Base-by-base conservation (phyloP, 2,888 invertebrate species). In the Andricus quercusramuli region DNA sequence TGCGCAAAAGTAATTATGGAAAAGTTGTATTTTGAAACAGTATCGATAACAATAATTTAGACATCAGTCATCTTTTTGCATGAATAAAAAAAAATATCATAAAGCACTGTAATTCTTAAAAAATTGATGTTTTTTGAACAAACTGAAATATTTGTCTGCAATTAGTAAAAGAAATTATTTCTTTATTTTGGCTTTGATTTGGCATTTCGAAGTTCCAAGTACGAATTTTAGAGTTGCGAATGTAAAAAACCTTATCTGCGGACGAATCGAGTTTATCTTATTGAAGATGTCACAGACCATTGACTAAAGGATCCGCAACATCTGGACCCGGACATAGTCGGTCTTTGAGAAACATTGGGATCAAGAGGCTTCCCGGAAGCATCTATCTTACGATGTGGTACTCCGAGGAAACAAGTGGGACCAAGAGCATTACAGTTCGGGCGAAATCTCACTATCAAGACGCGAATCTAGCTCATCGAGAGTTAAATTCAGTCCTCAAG, bases 291-390 rank as follows among this genome's bases (percentile, higher is more conserved):
- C 86, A 90, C 85, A 89, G 89, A 81, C 89, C 89, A 89, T 90
- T 87, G 88, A 87, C 83, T 81, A 80, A 85, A 85, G 84, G 77
- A 81, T 83, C 81, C 68, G 65, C 81, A 87, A 89, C 90, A 90
- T 90, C 89, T 90, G 89, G 88, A 80, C 84, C 83, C 68, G 80
- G 82, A 89, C 89, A 90, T 90, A 90, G 86, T 80, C 70, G 70
- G 29, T 56, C 84, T 87, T 84, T 84, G 81, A 84, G 84, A 81
- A 85, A 86, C 85, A 85, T 84, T 86, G 83, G 83, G 82, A 85
- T 83, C 79, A 79, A 77, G 83, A 79, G 79, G 85, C 84, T 90
- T 90, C 89, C 87, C 84, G 88, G 90, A 90, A 90, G 86, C 87
- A 88, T 88, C 85, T 86, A 87, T 88, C 88, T 89, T 86, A 64